Evolutionary conservation across 2,888 invertebrate species (phyloP).

Genomic region (Adelphocoris suturalis): DNA sequence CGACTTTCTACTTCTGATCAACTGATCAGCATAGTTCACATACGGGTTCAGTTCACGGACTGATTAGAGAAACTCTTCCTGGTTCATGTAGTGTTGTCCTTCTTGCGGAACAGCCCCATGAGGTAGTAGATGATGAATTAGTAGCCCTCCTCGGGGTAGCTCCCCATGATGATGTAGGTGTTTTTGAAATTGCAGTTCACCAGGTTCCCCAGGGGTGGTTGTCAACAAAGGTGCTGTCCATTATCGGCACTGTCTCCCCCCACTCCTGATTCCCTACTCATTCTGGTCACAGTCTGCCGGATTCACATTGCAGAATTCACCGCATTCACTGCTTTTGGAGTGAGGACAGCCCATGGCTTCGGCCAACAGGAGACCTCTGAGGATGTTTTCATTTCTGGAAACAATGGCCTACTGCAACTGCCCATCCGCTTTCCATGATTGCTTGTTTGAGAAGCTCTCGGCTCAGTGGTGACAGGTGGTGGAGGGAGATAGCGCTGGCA

Average conservation of each 20-base stretch:
- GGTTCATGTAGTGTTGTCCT: no score
- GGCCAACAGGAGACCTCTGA: constrained; percentile 81
- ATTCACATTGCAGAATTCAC: constrained; percentile 81
- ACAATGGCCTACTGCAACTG: constrained; percentile 96
- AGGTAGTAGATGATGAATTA: no score
- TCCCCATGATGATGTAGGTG: no score
- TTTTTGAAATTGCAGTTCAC: no score
- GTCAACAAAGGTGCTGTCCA: constrained; percentile 94
- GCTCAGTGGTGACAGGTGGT: no score
- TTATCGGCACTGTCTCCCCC: constrained; percentile 94
- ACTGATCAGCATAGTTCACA: no score
- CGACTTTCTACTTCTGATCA: no score
- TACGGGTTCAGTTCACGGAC: no score
- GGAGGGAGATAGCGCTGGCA: constrained; percentile 95
- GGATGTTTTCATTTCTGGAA: constrained; percentile 86
- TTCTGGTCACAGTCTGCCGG: constrained; percentile 88
- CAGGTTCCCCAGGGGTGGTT: no score
- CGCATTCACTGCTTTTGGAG: constrained; percentile 76
- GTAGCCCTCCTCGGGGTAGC: no score
- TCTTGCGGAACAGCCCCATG: no score
- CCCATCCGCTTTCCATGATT: constrained; percentile 95
- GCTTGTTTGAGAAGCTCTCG: constrained; percentile 89
- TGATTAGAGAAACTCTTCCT: no score
- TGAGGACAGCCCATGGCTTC: constrained; percentile 91
- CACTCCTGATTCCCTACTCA: constrained; percentile 95